Percentiles rank a stretch among this genome's conserved stretches.
phyloP scores from a whole-genome alignment of 2,797 vertebrate genomes.

The Rhinogobio ventralis region DNA sequence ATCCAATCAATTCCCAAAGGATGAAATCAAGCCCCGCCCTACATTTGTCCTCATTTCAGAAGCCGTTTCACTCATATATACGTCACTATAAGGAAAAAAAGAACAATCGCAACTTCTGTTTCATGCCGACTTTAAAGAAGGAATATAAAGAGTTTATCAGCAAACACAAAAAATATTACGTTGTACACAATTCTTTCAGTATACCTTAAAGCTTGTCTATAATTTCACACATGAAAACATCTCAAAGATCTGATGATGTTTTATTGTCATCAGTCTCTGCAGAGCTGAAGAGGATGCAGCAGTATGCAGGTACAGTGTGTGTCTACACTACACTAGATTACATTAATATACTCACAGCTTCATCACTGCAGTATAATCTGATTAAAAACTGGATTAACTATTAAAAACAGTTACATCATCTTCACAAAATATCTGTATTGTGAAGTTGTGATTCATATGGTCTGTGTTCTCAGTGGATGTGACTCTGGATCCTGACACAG shows the following conservation, averaged over 20 bases:
- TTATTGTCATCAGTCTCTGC: not conserved
- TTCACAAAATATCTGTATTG: not conserved
- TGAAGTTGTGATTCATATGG: not conserved
- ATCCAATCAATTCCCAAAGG: too few species aligned
- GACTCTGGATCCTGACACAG: slow-evolving; percentile 5
- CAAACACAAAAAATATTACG: not conserved
- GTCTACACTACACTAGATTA: not conserved
- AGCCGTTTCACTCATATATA: too few species aligned
- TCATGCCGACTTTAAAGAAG: too few species aligned
- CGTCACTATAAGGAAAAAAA: too few species aligned
- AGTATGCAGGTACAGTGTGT: slow-evolving; percentile 29
- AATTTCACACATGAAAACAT: not conserved
- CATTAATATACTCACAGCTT: not conserved
- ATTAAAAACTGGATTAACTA: not conserved
- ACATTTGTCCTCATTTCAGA: too few species aligned
- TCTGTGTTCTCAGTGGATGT: not conserved
- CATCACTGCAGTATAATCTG: not conserved
- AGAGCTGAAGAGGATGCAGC: not conserved
- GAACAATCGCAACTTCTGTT: too few species aligned
- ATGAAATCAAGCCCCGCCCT: too few species aligned
- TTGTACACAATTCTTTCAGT: not conserved
- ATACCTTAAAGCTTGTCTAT: not conserved
- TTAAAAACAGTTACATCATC: not conserved
- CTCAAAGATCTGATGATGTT: not conserved
- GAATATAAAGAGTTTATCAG: too few species aligned